Evolutionary conservation across 1,140 invertebrate genomes (phyloP).

Genomic region (Acarapis woodi): DNA sequence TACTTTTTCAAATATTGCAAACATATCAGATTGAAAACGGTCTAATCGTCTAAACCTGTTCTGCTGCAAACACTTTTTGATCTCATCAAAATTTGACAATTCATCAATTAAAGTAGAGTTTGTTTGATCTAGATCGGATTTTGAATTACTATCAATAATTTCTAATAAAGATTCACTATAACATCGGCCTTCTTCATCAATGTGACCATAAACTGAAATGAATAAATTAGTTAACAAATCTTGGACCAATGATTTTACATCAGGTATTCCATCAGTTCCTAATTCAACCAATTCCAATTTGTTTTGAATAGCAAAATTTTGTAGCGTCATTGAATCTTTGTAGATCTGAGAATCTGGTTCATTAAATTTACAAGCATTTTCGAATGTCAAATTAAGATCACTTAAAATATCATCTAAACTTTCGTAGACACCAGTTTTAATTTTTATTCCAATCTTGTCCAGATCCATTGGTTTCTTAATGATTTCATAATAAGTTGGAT

Average conservation of each 20-base stretch:
- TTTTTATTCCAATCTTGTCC: constrained; percentile 66
- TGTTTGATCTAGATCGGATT: not conserved
- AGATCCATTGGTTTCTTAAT: constrained; percentile 93
- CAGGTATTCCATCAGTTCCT: constrained; percentile 53
- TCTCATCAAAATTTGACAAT: constrained; percentile 20
- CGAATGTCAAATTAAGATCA: constrained; percentile 90
- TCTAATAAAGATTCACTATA: constrained; percentile 86
- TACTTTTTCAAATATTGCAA: constrained; percentile 66
- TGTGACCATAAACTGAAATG: constrained; percentile 69
- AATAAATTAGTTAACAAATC: constrained; percentile 73
- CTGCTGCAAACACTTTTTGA: constrained; percentile 23
- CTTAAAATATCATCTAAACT: constrained; percentile 60
- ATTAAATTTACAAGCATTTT: constrained; percentile 97
- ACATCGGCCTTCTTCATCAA: constrained; percentile 80
- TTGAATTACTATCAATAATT: constrained; percentile 34
- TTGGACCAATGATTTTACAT: constrained; percentile 57
- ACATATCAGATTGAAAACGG: constrained; percentile 84
- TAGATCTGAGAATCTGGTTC: constrained; percentile 97
- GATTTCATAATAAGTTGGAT: constrained; percentile 90
- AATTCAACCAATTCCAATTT: constrained; percentile 52
- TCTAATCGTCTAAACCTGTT: constrained; percentile 72
- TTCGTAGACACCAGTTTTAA: constrained; percentile 44
- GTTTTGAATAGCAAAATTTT: constrained; percentile 65
- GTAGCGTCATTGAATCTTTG: constrained; percentile 79
- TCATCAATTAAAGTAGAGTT: not conserved